Conservation (phyloP, 2,888 invertebrate genomes). For the Lepetodrilus schrolli region DNA sequence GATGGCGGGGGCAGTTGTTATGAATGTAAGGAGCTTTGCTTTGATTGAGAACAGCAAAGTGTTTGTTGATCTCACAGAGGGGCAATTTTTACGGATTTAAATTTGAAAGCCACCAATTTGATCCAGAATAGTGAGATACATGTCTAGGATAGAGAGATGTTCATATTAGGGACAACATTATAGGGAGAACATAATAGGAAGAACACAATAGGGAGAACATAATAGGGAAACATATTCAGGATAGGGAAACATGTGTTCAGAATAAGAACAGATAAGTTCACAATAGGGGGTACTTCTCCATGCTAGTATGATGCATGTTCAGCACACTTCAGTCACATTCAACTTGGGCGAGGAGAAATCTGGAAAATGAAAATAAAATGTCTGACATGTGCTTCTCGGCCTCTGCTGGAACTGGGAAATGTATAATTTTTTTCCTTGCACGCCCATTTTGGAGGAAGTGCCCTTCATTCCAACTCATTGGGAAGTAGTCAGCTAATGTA, state of each 20-base stretch:
- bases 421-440: not conserved
- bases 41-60: too few species aligned
- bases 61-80: too few species aligned
- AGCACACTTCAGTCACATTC: too few species aligned
- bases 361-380: not conserved
- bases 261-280: too few species aligned
- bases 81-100: not conserved
- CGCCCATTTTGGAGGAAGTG: not conserved
- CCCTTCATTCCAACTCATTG: not conserved
- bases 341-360: not conserved
- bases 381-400: not conserved
- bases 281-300: too few species aligned
- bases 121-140: too few species aligned
- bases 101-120: too few species aligned
- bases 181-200: too few species aligned
- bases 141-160: too few species aligned
- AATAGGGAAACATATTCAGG: not conserved
- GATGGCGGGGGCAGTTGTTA: not conserved
- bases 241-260: not conserved
- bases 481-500: conserved; percentile 5
- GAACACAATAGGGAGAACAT: too few species aligned
- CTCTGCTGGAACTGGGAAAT: not conserved
- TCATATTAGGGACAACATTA: too few species aligned
- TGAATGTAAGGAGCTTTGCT: not conserved
- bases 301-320: too few species aligned